phyloP scores from a whole-genome alignment of 2,797 vertebrate species.

The Antennarius maculatus region DNA sequence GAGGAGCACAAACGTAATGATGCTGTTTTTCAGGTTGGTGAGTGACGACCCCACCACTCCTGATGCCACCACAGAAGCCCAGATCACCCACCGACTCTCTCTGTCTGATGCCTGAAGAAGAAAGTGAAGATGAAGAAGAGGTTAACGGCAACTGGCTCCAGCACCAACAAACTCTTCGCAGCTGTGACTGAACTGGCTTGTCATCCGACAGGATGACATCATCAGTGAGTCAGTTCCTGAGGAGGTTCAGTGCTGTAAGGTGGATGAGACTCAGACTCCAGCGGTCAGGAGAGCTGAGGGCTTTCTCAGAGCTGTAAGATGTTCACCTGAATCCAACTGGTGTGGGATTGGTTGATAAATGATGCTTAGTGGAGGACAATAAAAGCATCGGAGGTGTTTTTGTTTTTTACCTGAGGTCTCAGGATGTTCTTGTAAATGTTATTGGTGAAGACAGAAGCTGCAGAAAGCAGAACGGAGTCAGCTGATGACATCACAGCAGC shows the following conservation, averaged over 20 bases:
- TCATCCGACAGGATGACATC: too few relatives aligned
- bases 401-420: constrained; percentile 23
- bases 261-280: too few relatives aligned
- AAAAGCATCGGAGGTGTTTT: too few relatives aligned
- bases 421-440: constrained; percentile 46
- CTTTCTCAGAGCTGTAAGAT: too few relatives aligned
- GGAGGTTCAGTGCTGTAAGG: too few relatives aligned
- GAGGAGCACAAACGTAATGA: not conserved
- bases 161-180: too few relatives aligned
- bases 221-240: too few relatives aligned
- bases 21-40: not conserved
- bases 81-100: not conserved
- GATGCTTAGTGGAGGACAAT: not conserved
- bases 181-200: too few relatives aligned
- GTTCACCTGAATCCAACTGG: too few relatives aligned
- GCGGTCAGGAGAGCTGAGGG: too few relatives aligned
- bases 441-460: too few relatives aligned
- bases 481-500: constrained; percentile 58
- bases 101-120: not conserved
- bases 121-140: not conserved
- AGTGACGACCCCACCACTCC: not conserved
- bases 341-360: not conserved
- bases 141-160: too few relatives aligned
- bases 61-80: constrained; percentile 1
- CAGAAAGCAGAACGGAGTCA: constrained; percentile 58